phyloP scores from a whole-genome alignment of 1,140 invertebrate species.

The Drosophila ohnishii region DNA sequence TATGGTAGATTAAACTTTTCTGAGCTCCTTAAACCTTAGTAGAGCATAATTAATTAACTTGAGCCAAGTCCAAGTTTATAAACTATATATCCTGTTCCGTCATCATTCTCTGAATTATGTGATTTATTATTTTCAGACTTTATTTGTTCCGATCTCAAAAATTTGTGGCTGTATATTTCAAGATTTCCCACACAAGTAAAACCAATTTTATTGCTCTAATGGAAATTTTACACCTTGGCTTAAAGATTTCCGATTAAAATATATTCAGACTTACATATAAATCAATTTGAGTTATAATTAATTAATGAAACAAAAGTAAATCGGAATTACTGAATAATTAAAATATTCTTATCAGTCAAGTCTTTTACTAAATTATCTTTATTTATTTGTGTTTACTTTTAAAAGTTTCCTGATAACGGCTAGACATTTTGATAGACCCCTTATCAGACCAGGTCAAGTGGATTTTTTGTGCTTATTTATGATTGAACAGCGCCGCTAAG shows the following conservation, averaged over 20 bases:
- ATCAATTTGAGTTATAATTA: not conserved
- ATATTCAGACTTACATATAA: not conserved
- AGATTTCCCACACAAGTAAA: conserved; percentile 34
- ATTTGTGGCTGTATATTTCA: not conserved
- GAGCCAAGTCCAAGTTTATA: not conserved
- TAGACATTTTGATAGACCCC: conserved; percentile 13
- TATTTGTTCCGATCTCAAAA: not conserved
- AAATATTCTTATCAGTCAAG: conserved; percentile 14
- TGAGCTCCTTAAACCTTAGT: too few relatives aligned
- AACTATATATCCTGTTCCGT: conserved; percentile 5
- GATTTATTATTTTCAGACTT: not conserved
- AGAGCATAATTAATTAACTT: too few relatives aligned
- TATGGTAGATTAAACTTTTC: not conserved
- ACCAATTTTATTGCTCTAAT: not conserved
- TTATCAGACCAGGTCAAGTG: conserved; percentile 32
- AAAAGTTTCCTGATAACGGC: conserved; percentile 18
- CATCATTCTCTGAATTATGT: conserved; percentile 18
- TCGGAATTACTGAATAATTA: conserved; percentile 6
- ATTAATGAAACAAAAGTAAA: not conserved
- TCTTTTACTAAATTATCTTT: not conserved
- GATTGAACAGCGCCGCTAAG: not conserved
- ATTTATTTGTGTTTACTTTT: conserved; percentile 5
- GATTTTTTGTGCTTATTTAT: conserved; percentile 2
- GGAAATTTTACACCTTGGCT: not conserved
- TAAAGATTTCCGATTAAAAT: conserved; percentile 1